phyloP scores from a whole-genome alignment of 2,113 vertebrate species.

The Trichomycterus rosablanca region DNA sequence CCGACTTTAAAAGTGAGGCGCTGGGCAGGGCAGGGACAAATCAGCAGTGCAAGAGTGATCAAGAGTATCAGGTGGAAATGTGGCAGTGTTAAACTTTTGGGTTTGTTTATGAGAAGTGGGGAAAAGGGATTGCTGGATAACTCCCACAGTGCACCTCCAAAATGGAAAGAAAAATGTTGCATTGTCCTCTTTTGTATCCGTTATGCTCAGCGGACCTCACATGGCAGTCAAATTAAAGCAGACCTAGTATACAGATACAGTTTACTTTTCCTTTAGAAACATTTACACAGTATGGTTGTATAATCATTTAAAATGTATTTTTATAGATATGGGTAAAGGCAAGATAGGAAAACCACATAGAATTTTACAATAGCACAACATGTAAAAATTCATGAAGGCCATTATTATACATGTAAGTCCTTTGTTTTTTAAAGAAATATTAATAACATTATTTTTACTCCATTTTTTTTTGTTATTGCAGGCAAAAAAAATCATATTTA shows the following conservation, averaged over 20 bases:
- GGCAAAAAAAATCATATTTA: too few relatives aligned
- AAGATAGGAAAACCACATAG: too few relatives aligned
- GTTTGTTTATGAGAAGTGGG: conserved; percentile 43
- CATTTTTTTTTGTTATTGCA: too few relatives aligned
- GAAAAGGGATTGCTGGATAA: conserved; percentile 47
- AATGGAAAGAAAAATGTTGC: conserved; percentile 61
- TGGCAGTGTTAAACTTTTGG: conserved; percentile 40
- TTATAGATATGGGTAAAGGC: too few relatives aligned
- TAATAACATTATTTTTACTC: too few relatives aligned
- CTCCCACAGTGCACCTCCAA: conserved; percentile 54
- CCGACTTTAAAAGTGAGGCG: conserved; percentile 80
- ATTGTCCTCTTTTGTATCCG: conserved; percentile 63
- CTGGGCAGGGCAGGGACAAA: conserved; percentile 59
- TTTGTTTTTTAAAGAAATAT: too few relatives aligned
- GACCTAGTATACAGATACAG: conserved; percentile 33
- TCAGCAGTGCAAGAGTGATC: conserved; percentile 63
- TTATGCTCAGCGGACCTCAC: conserved; percentile 46
- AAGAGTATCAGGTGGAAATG: conserved; percentile 59
- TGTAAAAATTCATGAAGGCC: too few relatives aligned
- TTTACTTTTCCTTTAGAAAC: not conserved
- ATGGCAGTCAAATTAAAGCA: conserved; percentile 33
- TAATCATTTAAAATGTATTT: not conserved
- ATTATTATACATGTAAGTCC: not conserved
- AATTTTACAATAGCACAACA: too few relatives aligned
- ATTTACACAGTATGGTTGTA: not conserved